Evolutionary conservation across 2,797 vertebrate genomes (phyloP).

Genomic region (Gila robusta): DNA sequence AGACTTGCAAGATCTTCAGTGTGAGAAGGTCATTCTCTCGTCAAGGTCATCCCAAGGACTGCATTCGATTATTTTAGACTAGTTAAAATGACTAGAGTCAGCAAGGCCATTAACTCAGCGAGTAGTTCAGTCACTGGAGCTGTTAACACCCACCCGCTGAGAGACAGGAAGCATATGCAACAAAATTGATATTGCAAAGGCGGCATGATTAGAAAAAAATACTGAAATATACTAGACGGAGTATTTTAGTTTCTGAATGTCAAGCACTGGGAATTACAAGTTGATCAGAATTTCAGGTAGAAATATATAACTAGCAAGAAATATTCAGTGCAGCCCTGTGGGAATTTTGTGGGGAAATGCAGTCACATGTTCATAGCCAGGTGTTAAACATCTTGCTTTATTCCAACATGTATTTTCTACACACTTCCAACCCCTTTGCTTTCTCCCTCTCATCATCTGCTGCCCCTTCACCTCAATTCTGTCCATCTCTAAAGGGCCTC

Average conservation of each 20-base stretch:
- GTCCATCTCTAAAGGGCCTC: slow-evolving; percentile 58
- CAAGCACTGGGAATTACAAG: slow-evolving; percentile 6
- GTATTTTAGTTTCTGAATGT: background rate
- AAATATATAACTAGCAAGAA: background rate
- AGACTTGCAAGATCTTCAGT: background rate
- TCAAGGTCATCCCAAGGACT: background rate
- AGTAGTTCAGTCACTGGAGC: background rate
- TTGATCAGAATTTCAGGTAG: slow-evolving; percentile 3
- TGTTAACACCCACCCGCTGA: slow-evolving; percentile 20
- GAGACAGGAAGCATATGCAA: slow-evolving; percentile 10
- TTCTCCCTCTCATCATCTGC: slow-evolving; percentile 10
- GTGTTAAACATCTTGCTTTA: slow-evolving; percentile 16
- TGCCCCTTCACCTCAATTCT: slow-evolving; percentile 34
- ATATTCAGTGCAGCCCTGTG: slow-evolving; percentile 19
- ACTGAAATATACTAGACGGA: background rate
- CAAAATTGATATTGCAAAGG: background rate
- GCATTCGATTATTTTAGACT: slow-evolving; percentile 12
- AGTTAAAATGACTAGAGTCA: slow-evolving; percentile 11
- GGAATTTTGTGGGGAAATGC: background rate
- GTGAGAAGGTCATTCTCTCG: background rate
- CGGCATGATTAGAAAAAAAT: background rate
- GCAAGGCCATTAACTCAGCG: slow-evolving; percentile 9
- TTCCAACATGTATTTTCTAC: background rate
- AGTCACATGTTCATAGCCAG: background rate
- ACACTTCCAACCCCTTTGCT: background rate